These are phyloP conservation scores for Dromas ardeola DNA, from an alignment of 2,113 vertebrate genomes.

Conservation along the genomic window DNA sequence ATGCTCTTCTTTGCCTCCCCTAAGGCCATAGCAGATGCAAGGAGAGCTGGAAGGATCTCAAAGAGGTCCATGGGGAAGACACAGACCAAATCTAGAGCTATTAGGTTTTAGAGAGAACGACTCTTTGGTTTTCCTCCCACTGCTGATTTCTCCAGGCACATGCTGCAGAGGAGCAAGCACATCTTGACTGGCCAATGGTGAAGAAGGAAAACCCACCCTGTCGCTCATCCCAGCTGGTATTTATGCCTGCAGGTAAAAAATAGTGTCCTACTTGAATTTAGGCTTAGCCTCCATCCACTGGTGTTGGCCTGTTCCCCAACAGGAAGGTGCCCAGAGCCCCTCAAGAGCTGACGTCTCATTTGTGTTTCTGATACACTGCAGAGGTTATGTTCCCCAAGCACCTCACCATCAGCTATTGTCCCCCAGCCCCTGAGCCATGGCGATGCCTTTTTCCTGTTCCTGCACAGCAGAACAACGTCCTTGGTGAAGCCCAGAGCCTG, in stretches of 20 bases:
- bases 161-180: accelerated
- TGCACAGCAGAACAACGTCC: not conserved
- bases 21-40: not conserved
- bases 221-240: accelerated
- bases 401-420: not conserved
- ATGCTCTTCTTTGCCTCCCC: not conserved
- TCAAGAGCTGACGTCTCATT: not conserved
- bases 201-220: not conserved
- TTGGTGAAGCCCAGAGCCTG: not conserved
- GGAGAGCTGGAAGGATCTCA: not conserved
- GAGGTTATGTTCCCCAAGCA: not conserved
- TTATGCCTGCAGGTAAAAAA: not conserved
- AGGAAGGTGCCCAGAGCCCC: not conserved
- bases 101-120: not conserved
- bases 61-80: not conserved
- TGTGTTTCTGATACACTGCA: not conserved
- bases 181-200: not conserved
- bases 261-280: not conserved
- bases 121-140: not conserved
- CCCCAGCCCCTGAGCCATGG: not conserved
- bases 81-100: not conserved
- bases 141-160: not conserved
- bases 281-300: not conserved
- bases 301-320: not conserved
- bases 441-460: not conserved